These are phyloP conservation scores for Cryptocheilus praepositus DNA, from an alignment of 2,888 invertebrate species.

Conservation along the genomic window DNA sequence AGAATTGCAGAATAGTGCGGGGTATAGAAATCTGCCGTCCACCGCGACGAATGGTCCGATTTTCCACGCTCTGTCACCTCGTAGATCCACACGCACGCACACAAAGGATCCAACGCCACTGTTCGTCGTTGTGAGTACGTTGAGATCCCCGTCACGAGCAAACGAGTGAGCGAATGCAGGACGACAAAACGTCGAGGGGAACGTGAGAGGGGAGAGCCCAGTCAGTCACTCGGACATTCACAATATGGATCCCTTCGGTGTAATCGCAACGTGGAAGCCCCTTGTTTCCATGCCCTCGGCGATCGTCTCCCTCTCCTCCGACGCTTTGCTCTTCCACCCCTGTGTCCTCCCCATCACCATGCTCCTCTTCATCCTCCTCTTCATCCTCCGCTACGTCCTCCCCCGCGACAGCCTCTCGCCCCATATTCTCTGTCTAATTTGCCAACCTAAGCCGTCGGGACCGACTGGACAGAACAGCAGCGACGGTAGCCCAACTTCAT, in stretches of 20 bases:
- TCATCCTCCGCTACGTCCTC: constrained; percentile 22
- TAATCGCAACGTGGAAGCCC: constrained; percentile 57
- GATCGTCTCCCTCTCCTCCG: constrained; percentile 16
- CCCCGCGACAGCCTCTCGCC: constrained; percentile 49
- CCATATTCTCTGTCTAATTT: constrained; percentile 68
- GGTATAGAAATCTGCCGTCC: not conserved
- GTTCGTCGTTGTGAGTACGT: constrained; percentile 6
- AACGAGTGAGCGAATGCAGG: constrained; percentile 21
- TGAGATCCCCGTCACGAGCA: not conserved
- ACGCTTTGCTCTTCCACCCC: constrained; percentile 23
- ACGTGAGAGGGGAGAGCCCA: constrained; percentile 35
- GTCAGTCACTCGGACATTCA: constrained; percentile 58
- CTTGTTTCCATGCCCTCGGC: constrained; percentile 52
- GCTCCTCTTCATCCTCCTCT: constrained; percentile 19
- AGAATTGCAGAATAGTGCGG: no score
- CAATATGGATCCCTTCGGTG: constrained; percentile 59
- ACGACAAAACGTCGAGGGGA: constrained; percentile 42
- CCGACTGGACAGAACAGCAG: constrained; percentile 51
- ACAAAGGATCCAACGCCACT: no score
- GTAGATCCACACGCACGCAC: not conserved
- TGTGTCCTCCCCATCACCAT: constrained; percentile 13
- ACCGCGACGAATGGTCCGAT: constrained; percentile 6
- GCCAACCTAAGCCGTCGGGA: constrained; percentile 65
- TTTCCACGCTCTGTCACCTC: not conserved
- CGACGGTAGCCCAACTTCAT: constrained; percentile 68